Base-by-base conservation (phyloP, 2,888 invertebrate genomes). In the Cosmorhoe ocellata region DNA sequence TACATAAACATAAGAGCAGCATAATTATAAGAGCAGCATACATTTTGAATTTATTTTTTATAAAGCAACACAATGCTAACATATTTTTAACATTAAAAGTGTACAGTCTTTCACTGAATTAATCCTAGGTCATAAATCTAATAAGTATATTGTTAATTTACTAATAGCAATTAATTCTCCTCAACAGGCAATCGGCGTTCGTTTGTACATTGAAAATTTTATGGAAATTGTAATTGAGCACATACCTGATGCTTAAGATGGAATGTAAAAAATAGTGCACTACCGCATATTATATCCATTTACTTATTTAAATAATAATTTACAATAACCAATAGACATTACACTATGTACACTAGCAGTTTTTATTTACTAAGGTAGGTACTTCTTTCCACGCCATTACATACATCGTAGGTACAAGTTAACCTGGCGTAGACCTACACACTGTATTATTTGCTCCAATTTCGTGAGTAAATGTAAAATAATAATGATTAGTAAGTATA, bases 181-280 rank as follows among this genome's bases (percentile, higher is more conserved):
- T 31, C 13, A 11, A 22, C 14, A 34, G 33, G 31, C 30, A 33
- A 39, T 10, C 33, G 13, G 22, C 32, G 11, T 33, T 43, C 33
- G 36, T 51, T n/a, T n/a, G n/a, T n/a, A n/a, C n/a, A n/a, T n/a
- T n/a, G n/a, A n/a, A 51, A 33, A 43, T 39, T 14, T 24, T 10
- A 6, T 40, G n/a, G 27, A 40, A 37, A 27, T 10, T 47, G 28
- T 22, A 53, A 42, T 58, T 58, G 54, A 58, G 57, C 57, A 51
- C 45, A 26, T 30, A 39, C 18, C 26, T 45, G 44, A 41, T 32
- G 32, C 32, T 33, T 38, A 26, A 3, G 44, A 34, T 49, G 54
- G 56, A 59, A 59, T 59, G 59, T 50, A 56, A 55, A 51, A 53
- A 36, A 26, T 31, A n/a, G n/a, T n/a, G n/a, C n/a, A 40, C 31